Evolutionary conservation across 2,888 invertebrate genomes (phyloP).

Genomic region (Folsomia manolachei): DNA sequence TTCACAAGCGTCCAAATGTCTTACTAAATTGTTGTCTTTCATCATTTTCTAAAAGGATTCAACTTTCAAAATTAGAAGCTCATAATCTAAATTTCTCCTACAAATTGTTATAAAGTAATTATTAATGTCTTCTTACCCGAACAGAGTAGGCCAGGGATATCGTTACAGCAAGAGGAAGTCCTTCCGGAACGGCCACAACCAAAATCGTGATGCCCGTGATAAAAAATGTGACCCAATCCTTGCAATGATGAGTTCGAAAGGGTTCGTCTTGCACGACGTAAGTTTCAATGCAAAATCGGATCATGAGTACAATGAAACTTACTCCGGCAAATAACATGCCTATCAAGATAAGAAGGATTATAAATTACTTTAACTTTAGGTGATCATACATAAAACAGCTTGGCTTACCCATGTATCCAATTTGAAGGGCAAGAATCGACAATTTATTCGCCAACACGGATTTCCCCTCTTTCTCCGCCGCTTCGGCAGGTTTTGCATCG

Average conservation of each 20-base stretch:
- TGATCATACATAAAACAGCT: too few relatives aligned
- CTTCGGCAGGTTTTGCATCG: neutral
- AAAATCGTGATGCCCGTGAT: slow-evolving; percentile 99
- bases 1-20: slow-evolving; percentile 99
- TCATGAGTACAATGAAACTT: slow-evolving; percentile 90
- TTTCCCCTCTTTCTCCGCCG: slow-evolving; percentile 70
- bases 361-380: too few relatives aligned
- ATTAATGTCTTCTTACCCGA: too few relatives aligned
- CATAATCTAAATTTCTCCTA: too few relatives aligned
- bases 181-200: slow-evolving; percentile 98
- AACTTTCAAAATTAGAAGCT: too few relatives aligned
- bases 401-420: slow-evolving; percentile 84
- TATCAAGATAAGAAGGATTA: slow-evolving; percentile 47
- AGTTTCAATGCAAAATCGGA: slow-evolving; percentile 87
- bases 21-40: slow-evolving; percentile 98
- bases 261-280: slow-evolving; percentile 72
- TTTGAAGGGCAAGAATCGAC: slow-evolving; percentile 96
- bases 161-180: slow-evolving; percentile 96
- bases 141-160: slow-evolving; percentile 98
- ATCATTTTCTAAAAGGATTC: slow-evolving; percentile 85
- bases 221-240: slow-evolving; percentile 84
- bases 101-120: too few relatives aligned
- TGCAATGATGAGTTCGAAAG: slow-evolving; percentile 76
- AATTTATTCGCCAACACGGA: slow-evolving; percentile 97
- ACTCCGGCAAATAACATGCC: slow-evolving; percentile 93